These are phyloP conservation scores for Matsumyia berberina DNA, from an alignment of 2,888 invertebrate genomes.

Conservation along the genomic window DNA sequence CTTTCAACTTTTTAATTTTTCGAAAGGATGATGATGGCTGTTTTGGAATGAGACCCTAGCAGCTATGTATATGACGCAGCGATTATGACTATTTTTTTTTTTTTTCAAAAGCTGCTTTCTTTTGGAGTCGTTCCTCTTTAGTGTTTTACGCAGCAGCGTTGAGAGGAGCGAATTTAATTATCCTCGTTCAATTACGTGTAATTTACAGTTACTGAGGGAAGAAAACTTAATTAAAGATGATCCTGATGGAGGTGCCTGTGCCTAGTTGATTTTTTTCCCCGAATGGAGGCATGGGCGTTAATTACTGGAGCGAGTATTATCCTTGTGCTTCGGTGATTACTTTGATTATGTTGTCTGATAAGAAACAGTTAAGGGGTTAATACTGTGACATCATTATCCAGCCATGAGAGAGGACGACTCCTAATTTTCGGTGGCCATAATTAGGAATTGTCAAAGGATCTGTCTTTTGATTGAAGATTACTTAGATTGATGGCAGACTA, in stretches of 20 bases:
- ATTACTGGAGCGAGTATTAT: neutral
- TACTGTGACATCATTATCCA: slow-evolving; percentile 11
- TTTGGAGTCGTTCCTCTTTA: too few species aligned
- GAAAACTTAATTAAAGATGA: slow-evolving; percentile 52
- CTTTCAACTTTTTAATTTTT: too few species aligned
- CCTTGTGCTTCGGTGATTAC: slow-evolving; percentile 34
- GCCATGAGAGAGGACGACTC: too few species aligned
- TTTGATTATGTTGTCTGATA: slow-evolving; percentile 10
- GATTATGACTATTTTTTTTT: slow-evolving; percentile 25
- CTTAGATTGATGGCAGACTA: neutral
- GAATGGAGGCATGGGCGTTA: too few species aligned
- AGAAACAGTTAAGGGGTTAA: slow-evolving; percentile 13
- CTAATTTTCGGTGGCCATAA: slow-evolving; percentile 16
- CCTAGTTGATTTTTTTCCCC: too few species aligned
- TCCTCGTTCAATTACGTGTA: slow-evolving; percentile 56
- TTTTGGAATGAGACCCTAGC: too few species aligned
- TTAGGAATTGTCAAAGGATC: slow-evolving; percentile 21
- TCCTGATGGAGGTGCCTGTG: slow-evolving; percentile 30
- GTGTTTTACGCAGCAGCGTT: neutral
- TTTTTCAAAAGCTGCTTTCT: neutral
- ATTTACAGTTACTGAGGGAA: slow-evolving; percentile 46
- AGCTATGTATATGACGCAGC: slow-evolving; percentile 30
- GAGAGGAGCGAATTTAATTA: slow-evolving; percentile 49
- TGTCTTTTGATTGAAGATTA: neutral
- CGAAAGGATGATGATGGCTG: neutral